Conservation (phyloP, 2,113 vertebrate genomes). For the Conger conger region DNA sequence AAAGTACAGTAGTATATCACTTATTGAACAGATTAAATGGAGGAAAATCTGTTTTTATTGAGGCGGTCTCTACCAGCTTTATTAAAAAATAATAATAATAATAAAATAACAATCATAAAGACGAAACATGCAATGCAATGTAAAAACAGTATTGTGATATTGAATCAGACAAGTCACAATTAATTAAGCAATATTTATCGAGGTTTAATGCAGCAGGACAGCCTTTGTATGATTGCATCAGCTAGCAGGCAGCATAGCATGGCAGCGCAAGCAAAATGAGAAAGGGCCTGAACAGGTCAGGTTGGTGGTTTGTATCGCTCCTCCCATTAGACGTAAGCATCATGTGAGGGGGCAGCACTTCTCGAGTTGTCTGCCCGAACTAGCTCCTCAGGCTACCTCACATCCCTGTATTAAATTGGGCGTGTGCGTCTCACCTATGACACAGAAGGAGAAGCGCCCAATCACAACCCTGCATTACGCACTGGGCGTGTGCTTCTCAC, state of each 20-base stretch:
- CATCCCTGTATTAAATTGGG: neutral
- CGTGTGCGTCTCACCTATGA: constrained; percentile 73
- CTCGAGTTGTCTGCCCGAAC: too few relatives aligned
- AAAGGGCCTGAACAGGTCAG: too few relatives aligned
- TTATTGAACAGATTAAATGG: neutral
- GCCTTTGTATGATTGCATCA: too few relatives aligned
- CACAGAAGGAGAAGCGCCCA: constrained; percentile 71
- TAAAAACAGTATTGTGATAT: neutral
- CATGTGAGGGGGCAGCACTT: too few relatives aligned
- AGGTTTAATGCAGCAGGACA: too few relatives aligned
- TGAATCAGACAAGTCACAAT: too few relatives aligned
- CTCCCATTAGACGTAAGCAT: too few relatives aligned
- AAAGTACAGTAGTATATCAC: neutral
- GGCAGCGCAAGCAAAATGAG: too few relatives aligned
- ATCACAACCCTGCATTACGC: neutral
- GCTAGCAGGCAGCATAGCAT: too few relatives aligned
- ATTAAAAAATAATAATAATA: neutral
- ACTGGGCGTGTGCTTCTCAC: constrained; percentile 46
- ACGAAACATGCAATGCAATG: neutral
- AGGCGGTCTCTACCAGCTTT: neutral
- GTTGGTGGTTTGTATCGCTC: too few relatives aligned
- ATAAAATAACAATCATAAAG: neutral
- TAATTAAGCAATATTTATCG: too few relatives aligned
- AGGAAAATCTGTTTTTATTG: neutral
- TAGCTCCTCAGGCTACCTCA: too few relatives aligned